A percentile compares a stretch with the other conserved stretches of the same genome.
phyloP scores from a whole-genome alignment of 2,797 vertebrate genomes.

The Peromyscus nudipes region DNA sequence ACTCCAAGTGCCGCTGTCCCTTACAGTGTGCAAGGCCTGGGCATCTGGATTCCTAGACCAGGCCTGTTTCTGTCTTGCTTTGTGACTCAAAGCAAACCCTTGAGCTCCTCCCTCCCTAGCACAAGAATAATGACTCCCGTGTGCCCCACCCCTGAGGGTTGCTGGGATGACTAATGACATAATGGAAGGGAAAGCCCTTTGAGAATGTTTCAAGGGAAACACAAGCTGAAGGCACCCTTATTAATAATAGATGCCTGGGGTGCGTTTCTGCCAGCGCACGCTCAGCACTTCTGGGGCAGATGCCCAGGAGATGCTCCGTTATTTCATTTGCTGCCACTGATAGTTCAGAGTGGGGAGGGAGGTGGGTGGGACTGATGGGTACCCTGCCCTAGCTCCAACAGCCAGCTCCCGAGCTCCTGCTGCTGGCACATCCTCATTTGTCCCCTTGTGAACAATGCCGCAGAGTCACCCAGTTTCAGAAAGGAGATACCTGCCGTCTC shows the following conservation, averaged over 20 bases:
- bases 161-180: slow-evolving; percentile 56
- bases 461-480: not conserved
- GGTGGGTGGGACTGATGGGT: not conserved
- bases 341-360: not conserved
- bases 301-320: not conserved
- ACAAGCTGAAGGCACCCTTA: slow-evolving; percentile 38
- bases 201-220: slow-evolving; percentile 72
- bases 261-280: not conserved
- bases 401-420: not conserved
- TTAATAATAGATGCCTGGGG: slow-evolving; percentile 64
- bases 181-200: slow-evolving; percentile 76
- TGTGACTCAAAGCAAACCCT: not conserved
- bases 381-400: not conserved
- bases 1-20: not conserved
- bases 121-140: not conserved
- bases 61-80: not conserved
- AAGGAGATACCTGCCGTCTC: not conserved
- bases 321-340: not conserved
- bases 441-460: not conserved
- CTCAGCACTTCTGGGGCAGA: slow-evolving; percentile 1
- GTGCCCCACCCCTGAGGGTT: not conserved
- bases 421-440: not conserved
- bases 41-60: not conserved
- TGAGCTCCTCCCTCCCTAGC: not conserved
- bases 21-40: not conserved